Conservation (phyloP, 2,113 vertebrate species). For the Trochalopteron elliotii region DNA sequence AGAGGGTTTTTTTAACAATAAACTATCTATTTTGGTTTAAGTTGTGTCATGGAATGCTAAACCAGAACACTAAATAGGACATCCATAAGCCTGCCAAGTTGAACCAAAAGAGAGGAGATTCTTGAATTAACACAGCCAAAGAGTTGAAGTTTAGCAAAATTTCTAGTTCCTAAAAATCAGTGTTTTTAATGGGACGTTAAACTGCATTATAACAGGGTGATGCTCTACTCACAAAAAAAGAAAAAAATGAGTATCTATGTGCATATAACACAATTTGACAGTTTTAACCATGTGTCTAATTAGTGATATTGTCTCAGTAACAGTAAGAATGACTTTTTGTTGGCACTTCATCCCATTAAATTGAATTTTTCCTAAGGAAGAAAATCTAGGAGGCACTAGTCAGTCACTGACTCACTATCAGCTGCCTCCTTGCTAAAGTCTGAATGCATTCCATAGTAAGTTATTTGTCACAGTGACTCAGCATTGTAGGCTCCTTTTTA, state of each 20-base stretch:
- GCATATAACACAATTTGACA: slow-evolving; percentile 1
- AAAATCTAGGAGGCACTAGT: slow-evolving; percentile 73
- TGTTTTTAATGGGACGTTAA: not conserved
- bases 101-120: not conserved
- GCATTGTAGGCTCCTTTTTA: slow-evolving; percentile 84
- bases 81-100: not conserved
- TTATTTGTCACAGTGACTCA: slow-evolving; percentile 82
- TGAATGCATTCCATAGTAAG: slow-evolving; percentile 82
- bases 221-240: not conserved
- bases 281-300: slow-evolving; percentile 69
- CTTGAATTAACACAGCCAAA: not conserved
- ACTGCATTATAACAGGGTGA: not conserved
- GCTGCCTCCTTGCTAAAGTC: slow-evolving; percentile 76
- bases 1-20: not conserved
- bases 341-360: slow-evolving; percentile 52
- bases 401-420: slow-evolving; percentile 77
- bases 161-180: not conserved
- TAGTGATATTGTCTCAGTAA: slow-evolving; percentile 61
- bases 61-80: not conserved
- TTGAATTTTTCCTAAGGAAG: slow-evolving; percentile 70
- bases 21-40: not conserved
- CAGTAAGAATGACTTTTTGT: slow-evolving; percentile 57
- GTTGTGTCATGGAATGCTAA: not conserved
- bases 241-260: not conserved
- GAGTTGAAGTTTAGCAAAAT: not conserved